A percentile compares a stretch with the other conserved stretches of the same genome.
phyloP scores from a whole-genome alignment of 2,888 invertebrate species.

The Dorcus hopei region DNA sequence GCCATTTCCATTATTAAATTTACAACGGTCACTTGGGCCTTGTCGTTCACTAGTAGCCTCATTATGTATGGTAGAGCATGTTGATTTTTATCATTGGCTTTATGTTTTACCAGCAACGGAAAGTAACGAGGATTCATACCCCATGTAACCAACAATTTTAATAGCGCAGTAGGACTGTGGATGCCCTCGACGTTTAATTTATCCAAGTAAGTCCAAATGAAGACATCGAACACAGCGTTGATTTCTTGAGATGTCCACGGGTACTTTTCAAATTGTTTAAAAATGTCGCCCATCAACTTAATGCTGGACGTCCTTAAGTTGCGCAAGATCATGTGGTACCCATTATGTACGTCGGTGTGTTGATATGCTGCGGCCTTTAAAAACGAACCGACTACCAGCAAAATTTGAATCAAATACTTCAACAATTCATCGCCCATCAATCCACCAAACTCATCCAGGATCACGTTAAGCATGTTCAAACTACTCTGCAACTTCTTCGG shows the following conservation, averaged over 20 bases:
- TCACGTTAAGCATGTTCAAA: slow-evolving; percentile 69
- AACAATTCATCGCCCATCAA: slow-evolving; percentile 67
- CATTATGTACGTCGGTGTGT: slow-evolving; percentile 57
- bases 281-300: slow-evolving; percentile 67
- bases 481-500: slow-evolving; percentile 74
- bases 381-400: slow-evolving; percentile 66
- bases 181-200: slow-evolving; percentile 78
- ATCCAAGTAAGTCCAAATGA: slow-evolving; percentile 76
- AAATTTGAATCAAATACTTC: slow-evolving; percentile 67
- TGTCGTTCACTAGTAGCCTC: slow-evolving; percentile 66
- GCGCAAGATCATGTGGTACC: slow-evolving; percentile 63
- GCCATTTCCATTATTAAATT: slow-evolving; percentile 71
- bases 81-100: slow-evolving; percentile 48
- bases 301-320: slow-evolving; percentile 64
- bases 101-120: slow-evolving; percentile 62
- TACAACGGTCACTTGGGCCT: slow-evolving; percentile 64
- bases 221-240: slow-evolving; percentile 70
- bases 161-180: slow-evolving; percentile 75
- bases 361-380: slow-evolving; percentile 61
- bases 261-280: slow-evolving; percentile 75
- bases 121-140: slow-evolving; percentile 77
- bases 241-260: slow-evolving; percentile 69
- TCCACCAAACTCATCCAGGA: slow-evolving; percentile 79
- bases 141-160: slow-evolving; percentile 80
- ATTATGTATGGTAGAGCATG: slow-evolving; percentile 68